Base-by-base conservation (phyloP, 2,797 vertebrate species). In the Acipenser transmontanus region DNA sequence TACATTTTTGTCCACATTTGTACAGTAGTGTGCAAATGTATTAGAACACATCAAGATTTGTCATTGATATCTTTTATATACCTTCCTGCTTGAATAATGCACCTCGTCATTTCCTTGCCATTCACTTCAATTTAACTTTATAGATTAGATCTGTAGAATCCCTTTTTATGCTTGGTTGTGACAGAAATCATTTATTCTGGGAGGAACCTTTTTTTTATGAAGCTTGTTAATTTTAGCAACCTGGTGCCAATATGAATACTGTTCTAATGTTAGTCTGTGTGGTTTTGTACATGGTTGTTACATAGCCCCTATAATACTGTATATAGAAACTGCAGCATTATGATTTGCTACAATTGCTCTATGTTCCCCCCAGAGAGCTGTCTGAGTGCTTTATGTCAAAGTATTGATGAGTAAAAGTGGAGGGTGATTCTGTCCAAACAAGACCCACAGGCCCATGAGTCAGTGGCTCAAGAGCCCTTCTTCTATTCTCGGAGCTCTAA, bases 101-200 rank as follows among this genome's bases (percentile, higher is more conserved):
- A 17, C 14, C 14, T 17, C 14, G 14, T 17, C 14, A 17, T 17
- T 17, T 17, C 14, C 14, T 17, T 17, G 14, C 14, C 14, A 17
- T 17, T 17, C 14, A 17, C 14, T 17, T 17, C 14, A 17, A 17
- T 17, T 17, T 17, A 17, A 17, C 14, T 17, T 17, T 17, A 17
- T 17, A 17, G 14, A 17, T 17, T 17, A 17, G 14, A 17, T 17
- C 14, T 17, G 14, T 17, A 17, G 14, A 17, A 17, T 17, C 14
- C 14, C 14, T 17, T 17, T 17, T 17, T 17, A 17, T 17, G 14
- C 14, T 17, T 17, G 14, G 67, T 68, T 65, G 63, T 70, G 48
- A 64, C 66, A 49, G 66, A 60, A 6, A 61, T 66, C 48, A 47
- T 74, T 68, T 67, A 9, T 12, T 69, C 69, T 66, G 64, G 61